Evolutionary conservation across 2,113 vertebrate species (phyloP).

Genomic region (Cyrtonyx montezumae): DNA sequence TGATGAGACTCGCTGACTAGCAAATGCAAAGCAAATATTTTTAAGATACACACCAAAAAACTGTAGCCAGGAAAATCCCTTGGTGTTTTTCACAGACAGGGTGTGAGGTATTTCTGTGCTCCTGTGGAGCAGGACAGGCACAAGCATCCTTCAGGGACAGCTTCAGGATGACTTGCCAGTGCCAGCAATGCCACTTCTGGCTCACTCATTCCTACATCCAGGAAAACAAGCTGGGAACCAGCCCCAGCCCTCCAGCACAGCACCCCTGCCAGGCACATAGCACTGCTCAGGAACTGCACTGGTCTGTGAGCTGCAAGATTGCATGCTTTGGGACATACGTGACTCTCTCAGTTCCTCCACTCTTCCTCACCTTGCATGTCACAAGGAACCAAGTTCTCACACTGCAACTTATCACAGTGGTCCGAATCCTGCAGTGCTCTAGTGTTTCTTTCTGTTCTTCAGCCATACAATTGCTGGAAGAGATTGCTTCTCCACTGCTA

Average conservation of each 20-base stretch:
- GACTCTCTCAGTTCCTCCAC: background rate
- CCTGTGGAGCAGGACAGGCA: background rate
- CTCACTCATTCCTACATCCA: background rate
- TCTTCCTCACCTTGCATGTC: background rate
- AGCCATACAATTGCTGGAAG: background rate
- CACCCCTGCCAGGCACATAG: background rate
- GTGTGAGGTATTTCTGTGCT: background rate
- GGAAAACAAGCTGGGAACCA: background rate
- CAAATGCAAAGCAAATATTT: background rate
- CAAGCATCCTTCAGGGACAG: background rate
- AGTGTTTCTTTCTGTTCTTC: background rate
- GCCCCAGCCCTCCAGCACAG: background rate
- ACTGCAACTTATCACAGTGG: background rate
- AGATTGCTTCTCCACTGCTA: background rate
- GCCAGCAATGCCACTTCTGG: background rate
- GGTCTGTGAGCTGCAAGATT: background rate
- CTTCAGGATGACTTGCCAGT: background rate
- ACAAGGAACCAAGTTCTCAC: background rate
- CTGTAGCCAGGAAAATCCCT: background rate
- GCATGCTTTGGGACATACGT: background rate
- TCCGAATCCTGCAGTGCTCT: background rate
- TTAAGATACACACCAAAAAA: background rate
- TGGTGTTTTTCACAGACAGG: background rate
- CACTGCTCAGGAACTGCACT: background rate
- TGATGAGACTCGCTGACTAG: background rate